Base-by-base conservation (phyloP, 2,888 invertebrate species). In the Isoperla grammatica region DNA sequence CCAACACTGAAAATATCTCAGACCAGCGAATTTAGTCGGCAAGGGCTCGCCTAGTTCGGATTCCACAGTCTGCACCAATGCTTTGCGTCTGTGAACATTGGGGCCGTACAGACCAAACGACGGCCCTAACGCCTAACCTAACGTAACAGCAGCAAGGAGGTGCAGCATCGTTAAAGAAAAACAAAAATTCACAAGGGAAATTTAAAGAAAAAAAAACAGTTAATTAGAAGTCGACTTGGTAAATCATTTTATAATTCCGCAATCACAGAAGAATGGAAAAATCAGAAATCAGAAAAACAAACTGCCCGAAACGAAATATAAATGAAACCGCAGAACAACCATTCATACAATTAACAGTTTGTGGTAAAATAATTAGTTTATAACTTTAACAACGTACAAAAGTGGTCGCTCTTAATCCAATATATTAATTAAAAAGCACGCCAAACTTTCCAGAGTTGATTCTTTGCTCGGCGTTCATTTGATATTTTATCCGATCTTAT, bases 1-100 rank as follows among this genome's bases (percentile, higher is more conserved):
- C 42, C 49, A 57, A 48, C 35, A 61, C 45, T 48, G 60, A 61
- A 29, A 61, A 61, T 61, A 61, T 61, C 61, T 61, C 61, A 61
- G 61, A 61, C 53, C 29, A 22, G 37, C 20, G 53, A 13, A 39
- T 15, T 53, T 53, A 37, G 37, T 53, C 45, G 45, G 45, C 35
- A 29, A n/a, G 35, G 53, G 37, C 17, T 39, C 15, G 53, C 53
- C 53, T 53, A 53, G 53, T 37, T 53, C 53, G 53, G 53, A 53
- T 45, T 23, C 19, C 29, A 49, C 22, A 6, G 53, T 19, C 53
- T 53, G 53, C 53, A 53, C 53, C 53, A 50, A 15, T 15, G 12
- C 13, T 19, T 39, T 39, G 53, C 53, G 15, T 39, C 39, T 53
- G 53, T 53, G 53, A 53, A 53, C 53, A 39, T 35, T 6, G 39